Percentiles rank a stretch among this genome's conserved stretches.
Conservation (phyloP, 2,113 vertebrate species). For the Lathamus discolor region DNA sequence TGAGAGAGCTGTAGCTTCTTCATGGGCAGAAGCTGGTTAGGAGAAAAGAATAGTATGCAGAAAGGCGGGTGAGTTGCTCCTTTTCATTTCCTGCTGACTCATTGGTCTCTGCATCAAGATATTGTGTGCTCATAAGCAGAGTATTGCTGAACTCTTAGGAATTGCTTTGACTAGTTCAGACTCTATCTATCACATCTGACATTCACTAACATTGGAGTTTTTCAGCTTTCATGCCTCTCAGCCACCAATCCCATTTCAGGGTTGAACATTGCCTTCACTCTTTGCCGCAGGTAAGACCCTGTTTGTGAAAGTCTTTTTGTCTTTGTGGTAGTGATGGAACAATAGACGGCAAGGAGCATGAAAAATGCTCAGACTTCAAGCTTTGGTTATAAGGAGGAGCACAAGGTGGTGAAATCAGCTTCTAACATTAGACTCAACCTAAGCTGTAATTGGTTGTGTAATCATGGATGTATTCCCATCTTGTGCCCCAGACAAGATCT, state of each 20-base stretch:
- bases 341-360: not conserved
- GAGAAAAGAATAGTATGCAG: not conserved
- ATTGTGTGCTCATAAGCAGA: conserved; percentile 5
- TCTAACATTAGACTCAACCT: not conserved
- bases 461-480: not conserved
- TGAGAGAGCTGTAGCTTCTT: not conserved
- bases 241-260: not conserved
- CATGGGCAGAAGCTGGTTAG: not conserved
- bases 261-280: not conserved
- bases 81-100: not conserved
- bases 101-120: not conserved
- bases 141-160: conserved; percentile 43
- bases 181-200: conserved; percentile 58
- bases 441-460: not conserved
- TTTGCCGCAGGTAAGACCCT: not conserved
- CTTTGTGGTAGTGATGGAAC: not conserved
- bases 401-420: not conserved
- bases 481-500: not conserved
- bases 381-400: not conserved
- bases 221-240: not conserved
- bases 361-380: not conserved
- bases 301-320: not conserved
- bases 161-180: conserved; percentile 40
- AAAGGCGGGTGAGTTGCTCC: not conserved
- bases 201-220: not conserved